phyloP scores from a whole-genome alignment of 2,888 invertebrate species.

The Parnassius apollo region DNA sequence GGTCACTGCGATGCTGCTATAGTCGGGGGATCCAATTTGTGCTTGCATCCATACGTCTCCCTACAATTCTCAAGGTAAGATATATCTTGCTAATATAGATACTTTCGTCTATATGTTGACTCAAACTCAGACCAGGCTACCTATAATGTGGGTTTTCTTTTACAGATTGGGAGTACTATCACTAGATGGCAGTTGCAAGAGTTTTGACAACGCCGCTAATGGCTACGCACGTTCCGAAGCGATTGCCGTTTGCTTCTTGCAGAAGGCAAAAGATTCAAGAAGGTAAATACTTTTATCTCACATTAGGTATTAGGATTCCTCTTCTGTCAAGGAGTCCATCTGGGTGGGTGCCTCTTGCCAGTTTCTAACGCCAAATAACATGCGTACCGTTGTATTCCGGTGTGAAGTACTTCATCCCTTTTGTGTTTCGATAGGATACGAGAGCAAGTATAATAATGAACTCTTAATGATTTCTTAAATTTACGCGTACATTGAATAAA shows the following conservation, averaged over 20 bases:
- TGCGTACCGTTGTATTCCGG: too few species aligned
- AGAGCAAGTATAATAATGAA: too few species aligned
- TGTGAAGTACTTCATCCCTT: too few species aligned
- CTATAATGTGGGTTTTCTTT: background rate
- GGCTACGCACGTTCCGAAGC: conserved; percentile 94
- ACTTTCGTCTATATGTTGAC: too few species aligned
- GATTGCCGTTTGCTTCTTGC: conserved; percentile 85
- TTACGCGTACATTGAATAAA: too few species aligned
- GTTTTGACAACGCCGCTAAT: conserved; percentile 91
- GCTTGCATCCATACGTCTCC: conserved; percentile 93
- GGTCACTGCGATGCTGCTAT: conserved; percentile 94
- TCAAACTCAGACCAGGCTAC: too few species aligned
- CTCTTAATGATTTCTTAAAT: too few species aligned
- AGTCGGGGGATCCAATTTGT: conserved; percentile 92
- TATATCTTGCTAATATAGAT: background rate
- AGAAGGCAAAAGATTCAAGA: conserved; percentile 85
- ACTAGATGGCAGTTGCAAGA: conserved; percentile 92
- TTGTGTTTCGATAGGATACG: too few species aligned
- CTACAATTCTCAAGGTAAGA: conserved; percentile 89
- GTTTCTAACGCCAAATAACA: too few species aligned
- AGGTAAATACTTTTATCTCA: conserved; percentile 45
- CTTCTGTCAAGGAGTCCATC: too few species aligned
- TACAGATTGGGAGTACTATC: conserved; percentile 88
- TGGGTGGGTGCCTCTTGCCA: too few species aligned
- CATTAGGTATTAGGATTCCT: too few species aligned